These are phyloP conservation scores for Phocoena phocoena DNA, from an alignment of 2,113 vertebrate genomes.

Conservation along the genomic window DNA sequence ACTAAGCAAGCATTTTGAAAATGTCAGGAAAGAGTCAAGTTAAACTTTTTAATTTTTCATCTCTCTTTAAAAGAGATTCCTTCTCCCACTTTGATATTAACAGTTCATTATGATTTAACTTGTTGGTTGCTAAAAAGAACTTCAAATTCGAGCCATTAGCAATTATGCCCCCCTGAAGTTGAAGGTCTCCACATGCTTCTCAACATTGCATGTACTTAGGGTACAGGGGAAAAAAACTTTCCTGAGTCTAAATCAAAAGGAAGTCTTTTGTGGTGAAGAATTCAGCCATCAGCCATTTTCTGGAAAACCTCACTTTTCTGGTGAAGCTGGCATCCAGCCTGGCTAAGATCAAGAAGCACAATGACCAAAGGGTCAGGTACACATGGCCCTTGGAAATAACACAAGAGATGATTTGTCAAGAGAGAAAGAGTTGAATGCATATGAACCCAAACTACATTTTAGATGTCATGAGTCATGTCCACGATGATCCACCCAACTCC, in stretches of 20 bases:
- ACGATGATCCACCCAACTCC: background rate
- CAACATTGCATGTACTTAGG: background rate
- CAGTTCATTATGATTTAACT: background rate
- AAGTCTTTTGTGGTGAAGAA: background rate
- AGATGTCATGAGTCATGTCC: background rate
- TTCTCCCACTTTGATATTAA: background rate
- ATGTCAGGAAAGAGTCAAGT: background rate
- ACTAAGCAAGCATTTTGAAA: background rate
- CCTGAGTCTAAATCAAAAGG: background rate
- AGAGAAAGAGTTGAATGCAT: background rate
- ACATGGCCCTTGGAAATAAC: background rate
- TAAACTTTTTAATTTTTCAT: background rate
- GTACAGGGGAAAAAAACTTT: background rate
- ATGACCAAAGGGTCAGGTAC: background rate
- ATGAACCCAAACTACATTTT: background rate
- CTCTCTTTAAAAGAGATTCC: background rate
- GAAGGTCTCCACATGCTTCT: background rate
- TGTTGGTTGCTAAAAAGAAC: background rate
- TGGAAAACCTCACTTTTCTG: background rate
- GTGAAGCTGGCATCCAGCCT: background rate
- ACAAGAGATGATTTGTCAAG: background rate
- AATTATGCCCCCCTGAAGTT: background rate
- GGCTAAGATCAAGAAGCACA: background rate
- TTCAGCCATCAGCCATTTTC: background rate
- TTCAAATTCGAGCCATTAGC: background rate